Evolutionary conservation across 2,113 vertebrate species (phyloP).

Genomic region (Tetrao urogallus): DNA sequence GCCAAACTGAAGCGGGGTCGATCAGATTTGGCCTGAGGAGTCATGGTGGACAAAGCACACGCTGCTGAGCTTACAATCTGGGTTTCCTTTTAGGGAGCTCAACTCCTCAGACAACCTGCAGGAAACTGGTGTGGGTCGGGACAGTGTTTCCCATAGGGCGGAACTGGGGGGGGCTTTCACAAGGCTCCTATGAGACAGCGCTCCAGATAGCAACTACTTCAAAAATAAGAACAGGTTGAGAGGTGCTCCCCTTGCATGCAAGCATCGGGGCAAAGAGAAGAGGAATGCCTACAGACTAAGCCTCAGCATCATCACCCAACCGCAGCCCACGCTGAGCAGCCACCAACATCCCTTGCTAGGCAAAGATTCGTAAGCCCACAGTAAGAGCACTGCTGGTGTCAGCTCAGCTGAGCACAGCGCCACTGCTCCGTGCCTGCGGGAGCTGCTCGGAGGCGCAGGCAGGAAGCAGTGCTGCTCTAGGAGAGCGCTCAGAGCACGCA

Average conservation of each 20-base stretch:
- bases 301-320: not conserved
- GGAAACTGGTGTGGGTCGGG: fast-evolving
- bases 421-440: fast-evolving
- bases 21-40: fast-evolving
- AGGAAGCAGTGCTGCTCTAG: not conserved
- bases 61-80: fast-evolving
- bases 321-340: not conserved
- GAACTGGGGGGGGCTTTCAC: not conserved
- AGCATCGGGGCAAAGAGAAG: not conserved
- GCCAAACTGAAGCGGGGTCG: not conserved
- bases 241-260: not conserved
- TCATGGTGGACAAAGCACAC: fast-evolving
- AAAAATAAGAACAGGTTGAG: not conserved
- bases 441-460: not conserved
- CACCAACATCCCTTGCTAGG: not conserved
- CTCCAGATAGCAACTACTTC: not conserved
- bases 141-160: fast-evolving
- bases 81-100: not conserved
- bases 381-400: not conserved
- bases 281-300: not conserved
- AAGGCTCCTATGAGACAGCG: not conserved
- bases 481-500: constrained; percentile 8
- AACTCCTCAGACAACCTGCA: not conserved
- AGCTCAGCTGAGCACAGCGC: not conserved
- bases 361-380: fast-evolving